Evolutionary conservation across 2,113 vertebrate species (phyloP), one percentile per base, ranked within the genome.

Genomic region (Lycaon pictus): DNA sequence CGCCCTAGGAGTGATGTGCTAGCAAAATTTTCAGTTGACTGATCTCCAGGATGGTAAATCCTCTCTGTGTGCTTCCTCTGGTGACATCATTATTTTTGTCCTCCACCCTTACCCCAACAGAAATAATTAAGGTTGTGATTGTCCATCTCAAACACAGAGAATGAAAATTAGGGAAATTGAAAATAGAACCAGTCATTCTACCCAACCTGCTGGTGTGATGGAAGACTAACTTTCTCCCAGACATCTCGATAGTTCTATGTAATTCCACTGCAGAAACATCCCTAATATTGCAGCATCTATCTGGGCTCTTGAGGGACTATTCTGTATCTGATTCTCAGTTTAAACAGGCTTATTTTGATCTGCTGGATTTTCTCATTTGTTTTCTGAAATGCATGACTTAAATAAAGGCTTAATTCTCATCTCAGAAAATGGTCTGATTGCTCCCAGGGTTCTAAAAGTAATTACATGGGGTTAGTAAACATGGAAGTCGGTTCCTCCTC

Each of bases 81-180:
- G 82, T 96, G 97, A 94, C 90, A 96, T 88, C 89, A 77, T 77
- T 97, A 93, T 87, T 76, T 90, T 93, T 94, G 72, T 92, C 88
- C 63, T 96, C 80, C 55, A 91, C 71, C 19, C 71, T 88, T 53
- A 72, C 11, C n/a, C 32, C 65, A 84, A 56, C 11, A 92, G 88
- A 97, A 92, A 90, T 96, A 95, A 96, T 86, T 94, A 94, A 88
- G 77, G 53, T 67, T 58, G 37, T 89, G 88, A 74, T 71, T 86
- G 71, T 83, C 85, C 72, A 87, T 86, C 81, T 69, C 86, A 72
- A 94, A 92, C 32, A 69, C 48, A 53, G 69, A 76, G 58, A 71
- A 94, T 93, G 84, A 85, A 87, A 94, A 96, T 88, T 48, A 95
- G 23, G 25, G 29, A 89, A 91, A 72, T 0, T 76, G 37, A 87